Conservation (phyloP, 2,797 vertebrate species). For the Kryptolebias ocellatus region DNA sequence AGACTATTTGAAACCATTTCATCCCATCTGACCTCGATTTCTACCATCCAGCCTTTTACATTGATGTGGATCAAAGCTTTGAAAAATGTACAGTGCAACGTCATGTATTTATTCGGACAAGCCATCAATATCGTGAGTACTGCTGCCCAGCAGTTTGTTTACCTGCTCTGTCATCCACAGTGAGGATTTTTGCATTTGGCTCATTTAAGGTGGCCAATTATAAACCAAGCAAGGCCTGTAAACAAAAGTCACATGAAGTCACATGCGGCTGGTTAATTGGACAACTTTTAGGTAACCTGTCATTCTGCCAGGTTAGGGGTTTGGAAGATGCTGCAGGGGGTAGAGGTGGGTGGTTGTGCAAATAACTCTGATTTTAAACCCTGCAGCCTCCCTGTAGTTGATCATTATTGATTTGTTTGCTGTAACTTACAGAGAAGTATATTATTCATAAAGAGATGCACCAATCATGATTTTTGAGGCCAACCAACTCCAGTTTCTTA, state of each 20-base stretch:
- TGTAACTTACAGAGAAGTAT: conserved; percentile 5
- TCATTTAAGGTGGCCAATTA: conserved; percentile 63
- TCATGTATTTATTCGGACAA: conserved; percentile 52
- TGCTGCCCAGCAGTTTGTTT: conserved; percentile 33
- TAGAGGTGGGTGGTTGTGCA: conserved; percentile 40
- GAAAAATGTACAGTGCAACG: conserved; percentile 20
- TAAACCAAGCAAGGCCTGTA: conserved; percentile 37
- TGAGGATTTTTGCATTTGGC: conserved; percentile 40
- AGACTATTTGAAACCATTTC: conserved; percentile 12
- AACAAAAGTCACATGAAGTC: conserved; percentile 58
- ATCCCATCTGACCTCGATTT: conserved; percentile 9
- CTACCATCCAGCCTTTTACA: not conserved
- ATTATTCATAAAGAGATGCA: conserved; percentile 2
- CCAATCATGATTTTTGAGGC: not conserved
- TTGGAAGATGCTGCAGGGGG: conserved; percentile 26
- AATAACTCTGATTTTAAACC: conserved; percentile 41
- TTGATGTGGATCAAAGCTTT: conserved; percentile 10
- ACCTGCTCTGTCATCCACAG: conserved; percentile 27
- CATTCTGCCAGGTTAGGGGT: conserved; percentile 58
- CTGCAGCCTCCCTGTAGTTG: conserved; percentile 17
- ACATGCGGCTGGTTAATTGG: conserved; percentile 60
- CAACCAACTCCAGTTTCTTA: too few species aligned
- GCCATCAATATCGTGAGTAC: conserved; percentile 42
- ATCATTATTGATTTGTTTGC: conserved; percentile 37
- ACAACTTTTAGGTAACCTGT: conserved; percentile 52